Conservation (phyloP, 2,797 vertebrate genomes). For the Phalanger gymnotis region DNA sequence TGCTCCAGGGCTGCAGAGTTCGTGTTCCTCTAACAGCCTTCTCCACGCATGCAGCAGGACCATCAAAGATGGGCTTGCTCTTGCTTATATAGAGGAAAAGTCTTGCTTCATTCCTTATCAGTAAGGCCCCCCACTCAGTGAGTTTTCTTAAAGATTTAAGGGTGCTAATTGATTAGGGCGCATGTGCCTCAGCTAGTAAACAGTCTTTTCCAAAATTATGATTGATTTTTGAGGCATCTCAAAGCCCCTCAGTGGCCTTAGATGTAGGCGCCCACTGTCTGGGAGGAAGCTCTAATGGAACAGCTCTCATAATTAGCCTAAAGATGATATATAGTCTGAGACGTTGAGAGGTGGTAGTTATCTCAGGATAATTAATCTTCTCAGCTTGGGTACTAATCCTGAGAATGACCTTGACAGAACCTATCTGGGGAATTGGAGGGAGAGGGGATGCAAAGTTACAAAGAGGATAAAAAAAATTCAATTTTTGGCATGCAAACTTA, state of each 20-base stretch:
- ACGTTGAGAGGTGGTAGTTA: neutral
- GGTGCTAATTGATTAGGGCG: neutral
- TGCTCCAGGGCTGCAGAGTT: neutral
- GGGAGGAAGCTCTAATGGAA: neutral
- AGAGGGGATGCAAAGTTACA: neutral
- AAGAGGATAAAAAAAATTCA: neutral
- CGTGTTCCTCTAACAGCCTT: neutral
- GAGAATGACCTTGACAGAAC: neutral
- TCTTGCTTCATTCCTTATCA: neutral
- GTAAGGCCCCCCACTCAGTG: neutral
- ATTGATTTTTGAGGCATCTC: neutral
- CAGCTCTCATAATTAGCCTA: neutral
- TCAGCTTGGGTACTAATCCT: neutral
- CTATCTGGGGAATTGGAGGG: neutral
- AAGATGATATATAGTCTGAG: neutral
- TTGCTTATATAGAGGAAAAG: neutral
- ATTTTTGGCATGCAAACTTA: neutral
- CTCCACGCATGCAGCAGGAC: neutral
- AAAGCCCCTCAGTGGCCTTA: neutral
- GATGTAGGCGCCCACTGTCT: neutral
- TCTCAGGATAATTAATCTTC: neutral
- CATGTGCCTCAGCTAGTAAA: neutral
- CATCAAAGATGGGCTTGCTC: neutral
- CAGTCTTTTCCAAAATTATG: neutral
- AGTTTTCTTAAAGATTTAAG: neutral